Evolutionary conservation across 1,140 invertebrate species (phyloP), one percentile per base, ranked within the genome.

Genomic region (Uloborus diversus): DNA sequence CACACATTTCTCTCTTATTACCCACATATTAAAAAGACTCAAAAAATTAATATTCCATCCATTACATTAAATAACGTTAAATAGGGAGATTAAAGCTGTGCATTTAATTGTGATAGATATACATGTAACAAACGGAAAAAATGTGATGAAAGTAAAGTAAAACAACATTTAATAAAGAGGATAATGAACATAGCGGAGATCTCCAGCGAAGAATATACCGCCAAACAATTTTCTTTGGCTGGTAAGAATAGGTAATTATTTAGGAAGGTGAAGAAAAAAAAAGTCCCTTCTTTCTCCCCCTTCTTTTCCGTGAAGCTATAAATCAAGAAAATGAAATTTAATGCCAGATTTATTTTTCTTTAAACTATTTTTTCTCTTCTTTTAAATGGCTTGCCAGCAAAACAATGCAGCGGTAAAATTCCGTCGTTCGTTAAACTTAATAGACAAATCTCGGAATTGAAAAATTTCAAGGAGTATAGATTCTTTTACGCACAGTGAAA

Each of bases 21-120:
- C n/a, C n/a, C n/a, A n/a, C n/a, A n/a, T n/a, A n/a, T 42, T 42
- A 42, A 7, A 42, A 42, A 9, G 37, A 42, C 7, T 42, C 17
- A 9, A 42, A 42, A 17, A 42, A 57, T 20, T 13, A n/a, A 53
- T 53, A 53, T 20, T 53, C 49, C 20, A 7, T 9, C 20, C 20
- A 17, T n/a, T 9, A 64, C 27, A 73, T 61, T 73, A 73, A 73
- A 61, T 73, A 73, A 73, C 25, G 32, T 61, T 73, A 30, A 73
- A 61, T 32, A 25, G 35, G 20, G 14, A 57, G 32, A 49, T 70
- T 70, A 70, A 23, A n/a, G 69, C 35, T 14, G 56, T 27, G 35
- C 35, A 20, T 73, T 61, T 73, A 73, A 73, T 73, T 73, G 69
- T 73, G 69, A 73, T 73, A 47, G 53, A 73, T 73, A 56, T n/a